These are phyloP conservation scores for Parapsyche elsis DNA, from an alignment of 1,140 invertebrate species.

Conservation along the genomic window DNA sequence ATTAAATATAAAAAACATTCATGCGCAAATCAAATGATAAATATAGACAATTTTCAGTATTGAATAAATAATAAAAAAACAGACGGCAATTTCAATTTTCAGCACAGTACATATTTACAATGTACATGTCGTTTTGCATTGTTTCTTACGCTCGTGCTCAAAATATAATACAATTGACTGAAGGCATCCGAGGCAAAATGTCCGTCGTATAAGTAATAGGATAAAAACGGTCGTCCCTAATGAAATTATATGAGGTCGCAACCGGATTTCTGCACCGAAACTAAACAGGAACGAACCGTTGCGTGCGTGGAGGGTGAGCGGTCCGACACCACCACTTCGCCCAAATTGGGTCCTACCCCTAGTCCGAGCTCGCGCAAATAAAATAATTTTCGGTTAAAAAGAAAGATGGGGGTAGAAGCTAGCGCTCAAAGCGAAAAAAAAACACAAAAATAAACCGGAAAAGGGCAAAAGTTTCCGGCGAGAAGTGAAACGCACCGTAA, in stretches of 20 bases:
- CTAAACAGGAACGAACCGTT: background rate
- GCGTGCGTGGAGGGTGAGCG: background rate
- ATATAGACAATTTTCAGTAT: too few species aligned
- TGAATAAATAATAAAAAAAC: too few species aligned
- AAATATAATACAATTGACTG: slow-evolving; percentile 33
- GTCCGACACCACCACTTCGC: background rate
- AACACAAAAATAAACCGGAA: background rate
- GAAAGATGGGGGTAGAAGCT: background rate
- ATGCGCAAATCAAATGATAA: too few species aligned
- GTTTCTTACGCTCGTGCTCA: background rate
- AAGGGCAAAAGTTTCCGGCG: background rate
- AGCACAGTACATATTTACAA: too few species aligned
- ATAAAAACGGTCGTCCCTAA: slow-evolving; percentile 37
- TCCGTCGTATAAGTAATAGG: slow-evolving; percentile 25
- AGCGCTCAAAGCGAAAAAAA: background rate
- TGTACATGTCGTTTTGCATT: too few species aligned
- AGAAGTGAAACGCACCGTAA: slow-evolving; percentile 16
- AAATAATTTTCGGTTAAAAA: slow-evolving; percentile 1
- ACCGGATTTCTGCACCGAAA: slow-evolving; percentile 1
- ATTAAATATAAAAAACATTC: too few species aligned
- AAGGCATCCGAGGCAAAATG: slow-evolving; percentile 9
- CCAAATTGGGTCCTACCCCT: background rate
- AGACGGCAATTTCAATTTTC: too few species aligned
- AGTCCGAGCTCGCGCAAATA: slow-evolving; percentile 18
- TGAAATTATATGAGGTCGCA: slow-evolving; percentile 36